Conservation (phyloP, 2,113 vertebrate genomes). For the Epinephelus cyanopodus region DNA sequence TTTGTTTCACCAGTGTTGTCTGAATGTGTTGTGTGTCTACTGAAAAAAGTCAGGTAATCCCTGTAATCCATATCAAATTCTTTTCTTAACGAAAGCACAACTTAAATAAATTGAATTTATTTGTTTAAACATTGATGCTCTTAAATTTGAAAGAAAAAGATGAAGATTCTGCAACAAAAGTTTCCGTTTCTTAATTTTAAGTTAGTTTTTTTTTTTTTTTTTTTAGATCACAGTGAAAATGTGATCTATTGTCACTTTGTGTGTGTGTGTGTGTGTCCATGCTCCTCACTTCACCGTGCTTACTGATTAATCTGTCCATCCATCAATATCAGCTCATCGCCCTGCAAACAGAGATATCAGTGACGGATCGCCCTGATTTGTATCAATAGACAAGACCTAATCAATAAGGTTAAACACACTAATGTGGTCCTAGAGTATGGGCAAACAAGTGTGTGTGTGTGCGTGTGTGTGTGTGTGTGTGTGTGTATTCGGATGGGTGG, state of each 20-base stretch:
- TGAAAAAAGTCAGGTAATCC: background rate
- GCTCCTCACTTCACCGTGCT: conserved; percentile 26
- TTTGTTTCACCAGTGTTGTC: too few relatives aligned
- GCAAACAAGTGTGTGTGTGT: conserved; percentile 62
- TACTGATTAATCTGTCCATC: conserved; percentile 69
- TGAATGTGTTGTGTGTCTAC: background rate
- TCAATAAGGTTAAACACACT: conserved; percentile 77
- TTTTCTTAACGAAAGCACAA: background rate
- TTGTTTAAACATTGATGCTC: background rate
- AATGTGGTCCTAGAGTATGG: conserved; percentile 58
- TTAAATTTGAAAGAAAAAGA: background rate
- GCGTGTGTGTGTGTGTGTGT: conserved; percentile 19
- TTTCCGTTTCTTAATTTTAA: too few relatives aligned
- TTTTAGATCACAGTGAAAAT: background rate
- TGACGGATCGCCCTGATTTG: conserved; percentile 68
- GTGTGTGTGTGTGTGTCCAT: background rate
- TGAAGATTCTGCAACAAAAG: background rate
- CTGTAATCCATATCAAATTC: background rate
- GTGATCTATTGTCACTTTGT: conserved; percentile 9
- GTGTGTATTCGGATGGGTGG: background rate
- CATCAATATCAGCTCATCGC: conserved; percentile 67
- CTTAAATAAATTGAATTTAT: background rate
- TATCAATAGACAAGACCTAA: conserved; percentile 62
- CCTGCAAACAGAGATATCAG: conserved; percentile 65
- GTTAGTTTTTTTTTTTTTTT: background rate